A percentile compares a stretch with the other conserved stretches of the same genome.
Conservation (phyloP, 2,888 invertebrate genomes). For the Chrysina gloriosa region DNA sequence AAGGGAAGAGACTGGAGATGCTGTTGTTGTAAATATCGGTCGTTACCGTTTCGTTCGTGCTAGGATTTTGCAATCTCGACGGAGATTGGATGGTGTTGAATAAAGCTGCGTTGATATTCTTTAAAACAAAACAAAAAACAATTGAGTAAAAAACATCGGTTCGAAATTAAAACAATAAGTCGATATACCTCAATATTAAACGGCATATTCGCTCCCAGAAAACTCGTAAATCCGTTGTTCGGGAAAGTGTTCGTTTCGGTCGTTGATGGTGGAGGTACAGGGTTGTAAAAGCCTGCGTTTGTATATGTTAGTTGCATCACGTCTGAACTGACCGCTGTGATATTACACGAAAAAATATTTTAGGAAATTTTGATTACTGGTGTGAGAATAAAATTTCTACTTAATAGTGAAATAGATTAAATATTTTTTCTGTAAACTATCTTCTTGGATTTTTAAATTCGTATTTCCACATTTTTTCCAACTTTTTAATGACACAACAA, state of each 20-base stretch:
- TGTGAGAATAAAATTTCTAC: too few relatives aligned
- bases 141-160: slow-evolving; percentile 7
- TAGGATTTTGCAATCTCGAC: slow-evolving; percentile 25
- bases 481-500: too few relatives aligned
- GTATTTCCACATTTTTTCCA: too few relatives aligned
- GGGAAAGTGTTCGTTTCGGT: slow-evolving; percentile 53
- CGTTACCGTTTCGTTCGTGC: slow-evolving; percentile 47
- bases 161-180: not conserved
- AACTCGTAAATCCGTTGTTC: slow-evolving; percentile 72
- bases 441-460: too few relatives aligned
- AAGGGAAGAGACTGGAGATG: slow-evolving; percentile 56
- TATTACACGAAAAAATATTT: too few relatives aligned
- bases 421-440: too few relatives aligned
- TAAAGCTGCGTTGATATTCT: slow-evolving; percentile 53
- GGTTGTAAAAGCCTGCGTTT: slow-evolving; percentile 67
- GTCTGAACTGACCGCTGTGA: slow-evolving; percentile 57
- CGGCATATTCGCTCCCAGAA: slow-evolving; percentile 73
- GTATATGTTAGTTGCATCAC: slow-evolving; percentile 54
- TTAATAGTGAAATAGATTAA: too few relatives aligned
- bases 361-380: too few relatives aligned
- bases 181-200: slow-evolving; percentile 66
- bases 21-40: slow-evolving; percentile 44
- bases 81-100: slow-evolving; percentile 40
- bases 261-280: slow-evolving; percentile 56
- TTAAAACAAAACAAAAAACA: not conserved